A percentile compares a stretch with the other conserved stretches of the same genome.
These are phyloP conservation scores for Onychorhynchus coronatus DNA, from an alignment of 2,113 vertebrate genomes.

Conservation along the genomic window DNA sequence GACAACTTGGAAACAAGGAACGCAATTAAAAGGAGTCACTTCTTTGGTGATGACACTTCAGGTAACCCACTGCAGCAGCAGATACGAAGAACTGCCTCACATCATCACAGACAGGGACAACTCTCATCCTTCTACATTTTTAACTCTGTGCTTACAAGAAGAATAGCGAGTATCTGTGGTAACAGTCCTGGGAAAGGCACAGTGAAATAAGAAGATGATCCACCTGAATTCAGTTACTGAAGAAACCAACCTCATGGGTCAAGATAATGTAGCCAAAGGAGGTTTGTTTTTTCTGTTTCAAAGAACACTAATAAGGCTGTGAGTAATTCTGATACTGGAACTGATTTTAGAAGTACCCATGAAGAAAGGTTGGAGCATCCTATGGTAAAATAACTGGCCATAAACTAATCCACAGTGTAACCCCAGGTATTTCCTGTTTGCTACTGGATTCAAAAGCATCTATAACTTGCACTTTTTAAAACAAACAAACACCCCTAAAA, in stretches of 20 bases:
- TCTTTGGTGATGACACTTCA: not conserved
- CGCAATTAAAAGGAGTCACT: not conserved
- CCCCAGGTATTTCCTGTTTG: not conserved
- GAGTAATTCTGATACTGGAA: not conserved
- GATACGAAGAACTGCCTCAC: not conserved
- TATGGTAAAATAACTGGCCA: not conserved
- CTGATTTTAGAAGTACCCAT: not conserved
- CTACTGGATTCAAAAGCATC: not conserved
- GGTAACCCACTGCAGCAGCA: not conserved
- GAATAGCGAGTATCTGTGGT: not conserved
- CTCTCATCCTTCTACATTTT: not conserved
- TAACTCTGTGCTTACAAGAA: not conserved
- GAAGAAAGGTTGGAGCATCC: not conserved
- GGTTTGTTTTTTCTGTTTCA: not conserved
- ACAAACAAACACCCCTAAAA: not conserved
- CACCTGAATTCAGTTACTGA: not conserved
- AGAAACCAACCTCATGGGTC: not conserved
- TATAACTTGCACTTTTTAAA: not conserved
- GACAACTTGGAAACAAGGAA: conserved; percentile 21
- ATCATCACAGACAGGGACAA: not conserved
- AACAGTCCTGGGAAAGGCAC: not conserved
- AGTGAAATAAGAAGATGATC: not conserved
- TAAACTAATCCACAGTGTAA: not conserved
- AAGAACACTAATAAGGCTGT: not conserved
- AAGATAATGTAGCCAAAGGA: not conserved